Conservation (phyloP, 2,113 vertebrate species). For the Arvicanthis niloticus region DNA sequence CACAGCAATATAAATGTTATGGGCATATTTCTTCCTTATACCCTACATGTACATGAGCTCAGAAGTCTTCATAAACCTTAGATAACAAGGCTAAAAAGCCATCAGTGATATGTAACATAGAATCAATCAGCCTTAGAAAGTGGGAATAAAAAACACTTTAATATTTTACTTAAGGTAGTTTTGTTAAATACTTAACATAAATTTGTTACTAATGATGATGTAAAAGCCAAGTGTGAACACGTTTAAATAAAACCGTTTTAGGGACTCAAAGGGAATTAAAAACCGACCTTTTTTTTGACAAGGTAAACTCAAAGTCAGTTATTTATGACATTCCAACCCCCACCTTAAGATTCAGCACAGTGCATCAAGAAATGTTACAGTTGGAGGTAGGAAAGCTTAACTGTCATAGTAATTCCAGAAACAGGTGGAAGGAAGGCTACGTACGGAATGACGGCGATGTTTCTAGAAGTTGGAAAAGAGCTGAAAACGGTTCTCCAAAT, state of each 20-base stretch:
- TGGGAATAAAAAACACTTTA: neutral
- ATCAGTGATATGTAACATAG: neutral
- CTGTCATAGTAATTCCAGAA: neutral
- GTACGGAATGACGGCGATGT: neutral
- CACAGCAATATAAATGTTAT: neutral
- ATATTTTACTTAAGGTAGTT: neutral
- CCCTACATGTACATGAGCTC: neutral
- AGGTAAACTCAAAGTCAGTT: neutral
- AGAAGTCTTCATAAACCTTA: conserved; percentile 23
- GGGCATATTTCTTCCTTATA: neutral
- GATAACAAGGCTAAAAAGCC: neutral
- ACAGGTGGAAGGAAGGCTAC: neutral
- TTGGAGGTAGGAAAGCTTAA: neutral
- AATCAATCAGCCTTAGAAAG: neutral
- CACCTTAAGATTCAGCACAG: neutral
- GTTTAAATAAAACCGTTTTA: neutral
- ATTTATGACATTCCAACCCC: neutral
- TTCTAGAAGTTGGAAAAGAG: neutral
- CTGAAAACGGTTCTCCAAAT: neutral
- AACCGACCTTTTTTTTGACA: conserved; percentile 33
- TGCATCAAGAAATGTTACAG: neutral
- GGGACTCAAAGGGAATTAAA: conserved; percentile 13
- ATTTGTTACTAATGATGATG: neutral
- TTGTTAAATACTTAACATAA: neutral
- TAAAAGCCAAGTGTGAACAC: neutral